Conservation (phyloP, 2,113 vertebrate genomes). For the Indri indri region DNA sequence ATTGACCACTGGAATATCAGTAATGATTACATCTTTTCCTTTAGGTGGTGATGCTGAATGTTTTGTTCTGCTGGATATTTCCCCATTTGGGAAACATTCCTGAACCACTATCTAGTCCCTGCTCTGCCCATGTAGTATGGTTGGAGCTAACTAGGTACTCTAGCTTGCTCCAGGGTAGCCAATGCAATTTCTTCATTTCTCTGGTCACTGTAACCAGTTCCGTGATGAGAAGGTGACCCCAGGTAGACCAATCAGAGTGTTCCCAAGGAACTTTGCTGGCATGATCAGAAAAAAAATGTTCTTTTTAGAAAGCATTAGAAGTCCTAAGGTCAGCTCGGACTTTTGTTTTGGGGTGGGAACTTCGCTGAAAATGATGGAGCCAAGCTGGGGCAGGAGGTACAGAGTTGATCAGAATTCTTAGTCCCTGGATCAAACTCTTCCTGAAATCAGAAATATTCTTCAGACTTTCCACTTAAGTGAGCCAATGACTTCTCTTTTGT, state of each 20-base stretch:
- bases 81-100: background rate
- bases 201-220: background rate
- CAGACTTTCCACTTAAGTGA: background rate
- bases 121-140: rapidly evolving
- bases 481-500: background rate
- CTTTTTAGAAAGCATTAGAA: background rate
- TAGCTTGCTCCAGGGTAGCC: no score
- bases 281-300: background rate
- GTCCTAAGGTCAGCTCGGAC: background rate
- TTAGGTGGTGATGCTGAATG: background rate
- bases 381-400: background rate
- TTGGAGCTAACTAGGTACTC: background rate
- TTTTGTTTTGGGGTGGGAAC: background rate
- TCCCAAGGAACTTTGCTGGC: background rate
- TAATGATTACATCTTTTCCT: background rate
- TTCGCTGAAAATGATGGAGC: background rate
- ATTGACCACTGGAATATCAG: background rate
- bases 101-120: background rate
- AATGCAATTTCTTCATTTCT: background rate
- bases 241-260: background rate
- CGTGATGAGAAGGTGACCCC: background rate
- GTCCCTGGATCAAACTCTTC: background rate
- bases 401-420: background rate
- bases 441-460: background rate
- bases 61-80: background rate